These are phyloP conservation scores for Ariopsis seemanni DNA, from an alignment of 2,113 vertebrate species.

Conservation along the genomic window DNA sequence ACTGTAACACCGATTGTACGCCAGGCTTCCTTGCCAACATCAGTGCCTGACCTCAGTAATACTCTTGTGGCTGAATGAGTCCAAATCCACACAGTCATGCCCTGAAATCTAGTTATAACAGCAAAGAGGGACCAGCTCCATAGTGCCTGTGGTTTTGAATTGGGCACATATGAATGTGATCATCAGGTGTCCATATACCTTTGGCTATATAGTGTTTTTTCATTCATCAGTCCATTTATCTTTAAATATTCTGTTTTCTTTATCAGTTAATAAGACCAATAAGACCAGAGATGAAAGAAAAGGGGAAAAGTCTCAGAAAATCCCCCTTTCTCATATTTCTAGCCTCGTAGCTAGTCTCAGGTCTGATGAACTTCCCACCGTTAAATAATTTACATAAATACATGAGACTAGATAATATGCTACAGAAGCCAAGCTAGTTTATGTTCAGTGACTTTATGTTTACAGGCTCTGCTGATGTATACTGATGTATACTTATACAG, in stretches of 20 bases:
- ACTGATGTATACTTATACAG: too few species aligned
- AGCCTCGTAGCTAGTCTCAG: background rate
- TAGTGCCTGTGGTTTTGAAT: background rate
- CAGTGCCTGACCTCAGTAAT: background rate
- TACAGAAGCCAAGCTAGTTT: background rate
- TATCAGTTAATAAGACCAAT: background rate
- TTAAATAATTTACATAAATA: background rate
- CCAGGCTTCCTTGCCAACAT: background rate
- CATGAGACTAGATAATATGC: background rate
- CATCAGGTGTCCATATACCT: background rate
- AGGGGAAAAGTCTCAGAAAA: background rate
- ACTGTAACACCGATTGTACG: background rate
- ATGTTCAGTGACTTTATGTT: background rate
- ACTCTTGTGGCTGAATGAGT: background rate
- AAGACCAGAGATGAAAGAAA: background rate
- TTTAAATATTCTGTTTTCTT: background rate
- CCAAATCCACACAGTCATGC: background rate
- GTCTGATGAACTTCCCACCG: background rate
- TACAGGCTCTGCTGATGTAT: background rate
- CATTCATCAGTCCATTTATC: background rate
- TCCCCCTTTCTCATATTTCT: background rate
- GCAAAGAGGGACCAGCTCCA: background rate
- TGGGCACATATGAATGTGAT: background rate
- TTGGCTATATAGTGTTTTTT: background rate
- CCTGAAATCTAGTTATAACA: background rate